Conservation (phyloP, 2,888 invertebrate species). For the Odiellus spinosus region DNA sequence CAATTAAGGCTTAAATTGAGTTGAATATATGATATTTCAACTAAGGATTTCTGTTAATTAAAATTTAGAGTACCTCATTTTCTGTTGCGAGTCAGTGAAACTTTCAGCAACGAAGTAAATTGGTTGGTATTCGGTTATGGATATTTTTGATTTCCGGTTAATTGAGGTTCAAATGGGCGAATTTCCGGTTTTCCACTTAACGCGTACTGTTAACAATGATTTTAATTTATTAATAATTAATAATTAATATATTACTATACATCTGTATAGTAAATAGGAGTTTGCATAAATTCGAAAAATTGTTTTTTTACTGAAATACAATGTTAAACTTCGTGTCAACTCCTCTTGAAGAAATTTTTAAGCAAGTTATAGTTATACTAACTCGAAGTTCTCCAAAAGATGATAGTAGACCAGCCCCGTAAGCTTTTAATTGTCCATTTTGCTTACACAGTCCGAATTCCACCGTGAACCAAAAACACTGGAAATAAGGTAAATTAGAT, state of each 20-base stretch:
- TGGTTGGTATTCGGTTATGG: conserved; percentile 63
- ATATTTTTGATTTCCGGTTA: conserved; percentile 84
- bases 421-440: conserved; percentile 78
- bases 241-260: too few species aligned
- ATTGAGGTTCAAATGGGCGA: conserved; percentile 76
- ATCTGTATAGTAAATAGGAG: too few species aligned
- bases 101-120: conserved; percentile 96
- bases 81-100: conserved; percentile 93
- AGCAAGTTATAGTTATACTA: too few species aligned
- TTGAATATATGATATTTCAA: too few species aligned
- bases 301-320: too few species aligned
- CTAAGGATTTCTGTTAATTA: too few species aligned
- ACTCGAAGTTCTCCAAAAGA: conserved; percentile 79
- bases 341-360: too few species aligned
- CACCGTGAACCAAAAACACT: conserved; percentile 96
- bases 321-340: too few species aligned
- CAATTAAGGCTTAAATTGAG: too few species aligned
- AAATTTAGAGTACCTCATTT: conserved; percentile 63
- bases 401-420: conserved; percentile 93
- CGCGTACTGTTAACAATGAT: conserved; percentile 15
- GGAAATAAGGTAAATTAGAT: too few species aligned
- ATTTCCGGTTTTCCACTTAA: conserved; percentile 58
- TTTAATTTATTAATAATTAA: not conserved
- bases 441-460: conserved; percentile 98
- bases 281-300: too few species aligned